Base-by-base conservation (phyloP, 2,888 invertebrate species). In the Aleiodes alternator region DNA sequence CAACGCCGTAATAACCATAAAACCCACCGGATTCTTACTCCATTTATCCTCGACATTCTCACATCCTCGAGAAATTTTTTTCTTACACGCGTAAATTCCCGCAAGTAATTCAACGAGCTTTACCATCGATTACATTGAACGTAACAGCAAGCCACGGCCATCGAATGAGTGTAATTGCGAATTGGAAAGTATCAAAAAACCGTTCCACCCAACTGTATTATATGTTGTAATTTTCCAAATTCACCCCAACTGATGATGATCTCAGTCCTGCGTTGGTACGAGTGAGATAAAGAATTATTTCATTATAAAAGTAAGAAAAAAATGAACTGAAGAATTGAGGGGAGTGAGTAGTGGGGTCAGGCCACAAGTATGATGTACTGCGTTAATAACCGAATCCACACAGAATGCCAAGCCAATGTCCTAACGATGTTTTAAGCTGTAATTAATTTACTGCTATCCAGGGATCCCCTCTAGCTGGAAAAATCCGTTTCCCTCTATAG, bases 401-500 rank as follows among this genome's bases (percentile, higher is more conserved):
- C 81, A 82, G 79, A 79, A 79, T 83, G 82, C 80, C 80, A 80
- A 50, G 72, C 79, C 72, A 72, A 68, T 73, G 71, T 77, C 78
- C 87, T 87, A 87, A 87, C 87, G 87, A 87, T 86, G 84, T 87
- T 87, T 87, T 87, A 87, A 87, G 86, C 87, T 86, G 85, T 87
- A 87, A 87, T 87, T 87, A 87, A 87, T 87, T 87, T 87, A 87
- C 85, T 85, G 82, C 76, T 81, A 78, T 75, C 83, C 84, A 83
- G 84, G 76, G 77, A 61, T 66, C 80, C 81, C 82, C 83, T 83
- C 43, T 43, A 0, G 7, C 43, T 11, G 78, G 80, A 78, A 80
- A 72, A 82, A 76, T 66, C 68, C 69, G 34, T 72, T 53, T 59
- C 57, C 69, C 69, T 73, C 51, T 31, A 73, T 34, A 0, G 43